Conservation (phyloP, 2,797 vertebrate genomes). For the Enteromius fasciolatus region DNA sequence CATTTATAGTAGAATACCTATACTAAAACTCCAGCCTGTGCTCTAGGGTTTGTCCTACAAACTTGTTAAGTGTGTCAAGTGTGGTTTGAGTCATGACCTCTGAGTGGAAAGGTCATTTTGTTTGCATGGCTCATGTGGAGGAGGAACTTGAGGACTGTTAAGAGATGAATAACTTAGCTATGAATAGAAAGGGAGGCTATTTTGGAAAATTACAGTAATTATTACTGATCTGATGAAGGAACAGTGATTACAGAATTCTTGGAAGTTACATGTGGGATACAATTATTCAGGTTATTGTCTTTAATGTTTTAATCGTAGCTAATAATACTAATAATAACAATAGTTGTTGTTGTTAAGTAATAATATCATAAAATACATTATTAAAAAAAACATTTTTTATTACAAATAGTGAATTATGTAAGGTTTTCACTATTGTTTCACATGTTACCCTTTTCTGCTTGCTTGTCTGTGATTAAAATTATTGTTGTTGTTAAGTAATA, state of each 20-base stretch:
- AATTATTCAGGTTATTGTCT: not conserved
- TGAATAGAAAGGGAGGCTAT: not conserved
- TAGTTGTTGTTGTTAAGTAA: too few species aligned
- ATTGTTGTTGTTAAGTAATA: too few species aligned
- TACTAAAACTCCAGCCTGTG: not conserved
- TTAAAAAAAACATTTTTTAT: not conserved
- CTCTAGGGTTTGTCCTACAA: not conserved
- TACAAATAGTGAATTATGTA: not conserved
- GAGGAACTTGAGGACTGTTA: not conserved
- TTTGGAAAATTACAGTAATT: conserved; percentile 11
- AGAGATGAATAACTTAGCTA: conserved; percentile 28
- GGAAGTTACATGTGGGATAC: not conserved
- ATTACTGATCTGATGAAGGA: conserved; percentile 9
- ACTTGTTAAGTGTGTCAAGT: not conserved
- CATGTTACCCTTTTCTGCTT: too few species aligned
- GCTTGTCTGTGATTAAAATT: too few species aligned
- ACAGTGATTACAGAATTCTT: not conserved
- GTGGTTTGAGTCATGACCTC: not conserved
- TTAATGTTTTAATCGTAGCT: too few species aligned
- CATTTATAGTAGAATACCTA: not conserved
- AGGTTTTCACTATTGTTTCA: too few species aligned
- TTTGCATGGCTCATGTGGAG: not conserved
- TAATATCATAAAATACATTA: too few species aligned
- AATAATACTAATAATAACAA: too few species aligned
- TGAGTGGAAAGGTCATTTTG: conserved; percentile 22